These are phyloP conservation scores for Anoura caudifer DNA, from an alignment of 2,113 vertebrate species.

Conservation along the genomic window DNA sequence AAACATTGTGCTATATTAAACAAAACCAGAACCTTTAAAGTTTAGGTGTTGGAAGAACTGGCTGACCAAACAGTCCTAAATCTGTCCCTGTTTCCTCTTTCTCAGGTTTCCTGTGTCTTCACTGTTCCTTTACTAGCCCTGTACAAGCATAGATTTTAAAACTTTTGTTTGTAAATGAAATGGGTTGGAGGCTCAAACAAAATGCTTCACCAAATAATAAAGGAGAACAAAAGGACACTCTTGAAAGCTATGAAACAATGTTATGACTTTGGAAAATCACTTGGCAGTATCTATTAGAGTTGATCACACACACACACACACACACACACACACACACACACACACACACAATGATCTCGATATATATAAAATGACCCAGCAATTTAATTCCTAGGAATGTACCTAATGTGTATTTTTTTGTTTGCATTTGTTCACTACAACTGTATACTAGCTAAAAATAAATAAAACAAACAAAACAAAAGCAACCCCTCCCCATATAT, in stretches of 20 bases:
- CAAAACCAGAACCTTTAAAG: neutral
- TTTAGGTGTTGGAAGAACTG: neutral
- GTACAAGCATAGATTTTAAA: neutral
- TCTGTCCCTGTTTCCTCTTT: neutral
- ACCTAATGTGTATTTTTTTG: neutral
- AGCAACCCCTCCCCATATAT: neutral
- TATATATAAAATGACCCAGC: neutral
- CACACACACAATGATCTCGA: too few relatives aligned
- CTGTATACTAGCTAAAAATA: too few relatives aligned
- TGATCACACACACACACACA: too few relatives aligned
- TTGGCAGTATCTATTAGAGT: neutral
- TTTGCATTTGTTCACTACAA: neutral
- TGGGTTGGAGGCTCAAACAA: neutral
- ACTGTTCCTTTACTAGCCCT: neutral
- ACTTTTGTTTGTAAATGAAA: neutral
- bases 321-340: too few relatives aligned
- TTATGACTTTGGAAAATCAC: neutral
- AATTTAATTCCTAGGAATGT: neutral
- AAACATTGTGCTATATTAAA: neutral
- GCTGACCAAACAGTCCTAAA: neutral
- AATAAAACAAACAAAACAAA: too few relatives aligned
- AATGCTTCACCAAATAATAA: neutral
- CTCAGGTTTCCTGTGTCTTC: neutral
- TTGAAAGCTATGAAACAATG: neutral
- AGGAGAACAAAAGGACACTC: neutral